Evolutionary conservation across 2,797 vertebrate species (phyloP), one percentile per base, ranked within the genome.

Genomic region (Malacoctenus gilli): DNA sequence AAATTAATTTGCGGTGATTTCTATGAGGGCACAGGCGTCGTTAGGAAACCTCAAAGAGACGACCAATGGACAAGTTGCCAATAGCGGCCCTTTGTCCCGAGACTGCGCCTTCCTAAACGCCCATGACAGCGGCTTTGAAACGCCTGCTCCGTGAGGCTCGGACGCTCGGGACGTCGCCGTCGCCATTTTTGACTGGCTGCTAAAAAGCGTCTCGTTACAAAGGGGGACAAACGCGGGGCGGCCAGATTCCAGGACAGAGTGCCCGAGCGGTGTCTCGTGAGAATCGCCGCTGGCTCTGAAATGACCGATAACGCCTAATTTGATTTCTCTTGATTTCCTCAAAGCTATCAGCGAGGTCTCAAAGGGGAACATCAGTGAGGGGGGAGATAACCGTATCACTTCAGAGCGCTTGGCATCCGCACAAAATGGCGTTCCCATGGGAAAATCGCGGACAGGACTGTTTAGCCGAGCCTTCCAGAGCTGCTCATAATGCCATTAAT

Each of bases 1-100:
- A 93, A 93, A 93, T 95, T 93, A 89, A 94, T 95, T 95, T 83
- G 86, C 76, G 79, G 85, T 93, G 92, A 97, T 95, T 94, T 94
- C 92, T 93, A 82, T 93, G 92, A 91, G 87, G 87, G 91, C 91
- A 88, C 84, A 79, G 80, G 90, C 87, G 86, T 93, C 92, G 88
- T 94, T 95, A 92, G 91, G 91, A 89, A 77, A 88, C 83, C 90
- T 89, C 91, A 91, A 93, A 94, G 87, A 91, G 80, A 64, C 85
- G 44, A 68, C 87, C 88, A 89, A 91, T 89, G 72, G 91, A 92
- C 89, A 90, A 82, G 81, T 91, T 90, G 79, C 89, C 85, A 88
- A 83, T 87, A 75, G 71, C 44, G 23, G 14, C 79, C 88, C 88
- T 85, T 93, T 95, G 92, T 93, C 82, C 76, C 67, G 44, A 73